phyloP scores from a whole-genome alignment of 2,797 vertebrate species.

The Enteromius anoplus region DNA sequence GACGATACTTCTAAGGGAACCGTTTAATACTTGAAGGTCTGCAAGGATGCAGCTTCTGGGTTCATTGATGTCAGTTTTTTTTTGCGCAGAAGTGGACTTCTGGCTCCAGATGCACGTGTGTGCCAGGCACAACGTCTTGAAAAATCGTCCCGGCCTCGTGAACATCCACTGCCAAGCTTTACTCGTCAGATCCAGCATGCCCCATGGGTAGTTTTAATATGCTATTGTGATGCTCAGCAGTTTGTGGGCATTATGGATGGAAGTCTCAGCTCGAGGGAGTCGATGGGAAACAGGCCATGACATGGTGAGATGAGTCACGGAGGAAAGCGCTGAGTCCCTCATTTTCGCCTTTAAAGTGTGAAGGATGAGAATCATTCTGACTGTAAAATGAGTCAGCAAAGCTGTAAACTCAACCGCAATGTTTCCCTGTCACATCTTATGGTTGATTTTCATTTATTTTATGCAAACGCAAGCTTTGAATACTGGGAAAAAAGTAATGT shows the following conservation, averaged over 20 bases:
- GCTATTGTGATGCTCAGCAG: constrained; percentile 46
- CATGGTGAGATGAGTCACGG: constrained; percentile 70
- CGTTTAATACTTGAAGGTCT: background rate
- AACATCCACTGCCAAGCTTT: constrained; percentile 18
- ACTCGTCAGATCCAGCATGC: constrained; percentile 20
- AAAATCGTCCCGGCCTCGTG: constrained; percentile 6
- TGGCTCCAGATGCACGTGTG: constrained; percentile 5
- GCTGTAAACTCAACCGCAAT: constrained; percentile 52
- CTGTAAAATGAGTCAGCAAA: constrained; percentile 62
- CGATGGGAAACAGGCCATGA: constrained; percentile 65
- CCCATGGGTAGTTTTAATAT: constrained; percentile 31
- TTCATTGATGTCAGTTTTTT: background rate
- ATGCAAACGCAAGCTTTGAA: constrained; percentile 51
- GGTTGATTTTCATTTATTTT: constrained; percentile 52
- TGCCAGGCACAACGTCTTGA: background rate
- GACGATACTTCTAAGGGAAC: background rate
- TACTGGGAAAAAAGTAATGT: constrained; percentile 44
- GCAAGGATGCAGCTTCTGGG: background rate
- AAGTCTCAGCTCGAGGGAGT: constrained; percentile 60
- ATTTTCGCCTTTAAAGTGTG: constrained; percentile 52
- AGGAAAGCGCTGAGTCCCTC: constrained; percentile 71
- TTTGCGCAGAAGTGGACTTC: background rate
- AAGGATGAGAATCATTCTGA: constrained; percentile 48
- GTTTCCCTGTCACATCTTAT: constrained; percentile 52
- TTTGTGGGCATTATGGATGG: constrained; percentile 58